phyloP scores from a whole-genome alignment of 1,140 invertebrate genomes.

The Cherax quadricarinatus region DNA sequence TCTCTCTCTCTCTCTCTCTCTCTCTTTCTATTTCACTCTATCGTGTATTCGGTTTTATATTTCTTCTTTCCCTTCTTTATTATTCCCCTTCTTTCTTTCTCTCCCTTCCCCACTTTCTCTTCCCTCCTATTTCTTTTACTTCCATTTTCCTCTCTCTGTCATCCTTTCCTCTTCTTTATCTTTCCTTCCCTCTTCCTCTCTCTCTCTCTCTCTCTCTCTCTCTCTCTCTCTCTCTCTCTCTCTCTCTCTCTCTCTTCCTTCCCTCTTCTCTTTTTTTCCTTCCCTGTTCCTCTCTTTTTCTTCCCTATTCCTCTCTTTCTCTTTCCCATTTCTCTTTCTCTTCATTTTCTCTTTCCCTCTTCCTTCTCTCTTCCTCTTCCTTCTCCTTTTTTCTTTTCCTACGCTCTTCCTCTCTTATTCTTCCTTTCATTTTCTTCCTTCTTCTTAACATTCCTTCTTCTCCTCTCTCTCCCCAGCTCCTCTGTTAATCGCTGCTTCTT shows the following conservation, averaged over 20 bases:
- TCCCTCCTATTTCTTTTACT: neutral
- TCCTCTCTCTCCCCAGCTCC: neutral
- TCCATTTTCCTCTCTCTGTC: neutral
- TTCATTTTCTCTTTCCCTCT: no score
- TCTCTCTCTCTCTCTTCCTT: neutral
- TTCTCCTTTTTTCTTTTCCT: neutral
- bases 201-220: neutral
- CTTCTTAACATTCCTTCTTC: neutral
- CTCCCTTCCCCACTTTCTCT: neutral
- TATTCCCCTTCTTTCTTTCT: neutral
- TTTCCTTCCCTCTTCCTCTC: neutral
- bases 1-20: slow-evolving; percentile 22
- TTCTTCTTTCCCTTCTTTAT: no score
- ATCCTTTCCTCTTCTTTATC: no score
- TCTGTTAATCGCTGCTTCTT: no score
- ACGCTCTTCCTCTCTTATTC: no score
- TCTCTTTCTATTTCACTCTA: neutral
- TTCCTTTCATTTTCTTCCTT: no score
- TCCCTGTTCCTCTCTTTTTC: slow-evolving; percentile 1
- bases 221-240: slow-evolving; percentile 16
- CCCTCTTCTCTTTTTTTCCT: neutral
- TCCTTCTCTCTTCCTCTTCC: neutral
- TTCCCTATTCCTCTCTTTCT: neutral
- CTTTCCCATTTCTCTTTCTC: neutral
- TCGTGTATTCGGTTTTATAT: neutral